phyloP scores from a whole-genome alignment of 2,797 vertebrate genomes.

The Calcarius lapponicus region DNA sequence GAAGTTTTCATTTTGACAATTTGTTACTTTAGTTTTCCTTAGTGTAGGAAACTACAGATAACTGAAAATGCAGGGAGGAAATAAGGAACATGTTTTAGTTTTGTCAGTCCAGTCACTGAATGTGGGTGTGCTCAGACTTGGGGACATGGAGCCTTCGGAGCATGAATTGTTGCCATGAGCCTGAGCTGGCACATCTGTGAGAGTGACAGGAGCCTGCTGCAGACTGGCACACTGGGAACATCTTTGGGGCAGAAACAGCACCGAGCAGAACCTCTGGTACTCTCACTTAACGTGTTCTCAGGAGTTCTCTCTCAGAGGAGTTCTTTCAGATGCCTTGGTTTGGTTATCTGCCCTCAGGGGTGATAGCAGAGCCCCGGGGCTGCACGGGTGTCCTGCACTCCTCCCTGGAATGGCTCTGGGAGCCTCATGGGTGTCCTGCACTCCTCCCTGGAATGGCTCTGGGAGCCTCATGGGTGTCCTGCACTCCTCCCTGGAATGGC shows the following conservation, averaged over 20 bases:
- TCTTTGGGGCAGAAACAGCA: not conserved
- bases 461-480: not conserved
- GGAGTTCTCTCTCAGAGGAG: not conserved
- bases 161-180: not conserved
- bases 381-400: rapidly evolving
- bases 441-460: too few relatives aligned
- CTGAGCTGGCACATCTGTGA: not conserved
- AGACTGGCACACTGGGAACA: not conserved
- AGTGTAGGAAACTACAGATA: not conserved
- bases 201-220: not conserved
- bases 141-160: not conserved
- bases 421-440: too few relatives aligned
- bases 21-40: not conserved
- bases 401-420: too few relatives aligned
- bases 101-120: rapidly evolving
- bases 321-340: not conserved
- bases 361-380: not conserved
- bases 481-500: not conserved
- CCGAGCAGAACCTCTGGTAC: not conserved
- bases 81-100: not conserved
- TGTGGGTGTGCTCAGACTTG: not conserved
- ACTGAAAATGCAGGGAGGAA: not conserved
- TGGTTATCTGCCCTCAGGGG: too few relatives aligned
- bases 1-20: not conserved
- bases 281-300: not conserved